Base-by-base conservation (phyloP, 2,113 vertebrate species). In the Archocentrus centrarchus region DNA sequence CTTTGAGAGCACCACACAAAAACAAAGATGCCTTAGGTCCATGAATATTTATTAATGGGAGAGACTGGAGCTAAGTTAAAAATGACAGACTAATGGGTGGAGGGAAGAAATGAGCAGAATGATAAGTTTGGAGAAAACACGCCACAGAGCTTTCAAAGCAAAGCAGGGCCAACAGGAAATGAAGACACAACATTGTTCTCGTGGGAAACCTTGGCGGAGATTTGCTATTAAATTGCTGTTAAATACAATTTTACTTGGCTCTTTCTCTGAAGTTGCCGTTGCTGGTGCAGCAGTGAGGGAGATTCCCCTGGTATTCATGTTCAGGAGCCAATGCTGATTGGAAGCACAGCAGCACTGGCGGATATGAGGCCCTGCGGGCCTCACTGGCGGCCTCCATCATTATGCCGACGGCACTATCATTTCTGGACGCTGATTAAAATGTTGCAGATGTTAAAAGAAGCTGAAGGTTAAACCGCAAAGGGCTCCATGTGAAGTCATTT, bases 381-480 rank as follows among this genome's bases (percentile, higher is more conserved):
- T 79, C 81, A 6, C 85, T 66, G 78, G 77, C 63, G 24, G 84
- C 59, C 90, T 87, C 89, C 79, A 86, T 91, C 90, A 89, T 92
- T 88, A 93, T 90, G 91, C 90, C 89, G 77, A 50, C 47, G 75
- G 90, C 86, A 44, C 73, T 82, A 83, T 87, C 88, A 59, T 92
- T 89, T 89, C 86, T 93, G 88, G 84, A 89, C 66, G 64, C 77
- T 94, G 92, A 95, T 94, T 96, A 93, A 95, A 95, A 94, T 89
- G 86, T 93, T 87, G 77, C 80, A 66, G 59, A 91, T 82, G 92
- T 92, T 94, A 84, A 94, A 92, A 90, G 84, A 86, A 93, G 87
- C 88, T 92, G 92, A 96, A 95, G 94, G 93, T 95, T 92, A 93
- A 88, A 91, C 90, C 90, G 86, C 83, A 84, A 88, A 92, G 87